These are phyloP conservation scores for Nerophis lumbriciformis DNA, from an alignment of 2,113 vertebrate genomes.

Conservation along the genomic window DNA sequence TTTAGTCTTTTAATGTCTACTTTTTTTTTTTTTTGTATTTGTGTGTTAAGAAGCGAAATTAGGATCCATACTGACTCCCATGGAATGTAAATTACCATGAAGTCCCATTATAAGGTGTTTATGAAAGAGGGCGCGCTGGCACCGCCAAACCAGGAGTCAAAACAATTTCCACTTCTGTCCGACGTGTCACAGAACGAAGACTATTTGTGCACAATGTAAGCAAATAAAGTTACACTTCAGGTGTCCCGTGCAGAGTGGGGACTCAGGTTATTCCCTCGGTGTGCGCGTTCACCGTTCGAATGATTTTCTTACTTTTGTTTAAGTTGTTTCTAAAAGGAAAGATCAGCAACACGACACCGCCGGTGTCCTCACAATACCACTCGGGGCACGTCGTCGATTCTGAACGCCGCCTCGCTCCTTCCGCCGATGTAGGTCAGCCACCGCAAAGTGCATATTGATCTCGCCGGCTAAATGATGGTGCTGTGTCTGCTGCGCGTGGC, in stretches of 20 bases:
- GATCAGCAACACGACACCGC: constrained; percentile 20
- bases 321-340: constrained; percentile 17
- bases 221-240: background rate
- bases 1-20: no score
- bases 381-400: background rate
- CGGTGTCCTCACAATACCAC: background rate
- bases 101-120: no score
- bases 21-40: no score
- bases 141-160: no score
- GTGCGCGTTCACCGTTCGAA: background rate
- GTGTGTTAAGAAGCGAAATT: no score
- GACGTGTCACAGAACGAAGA: no score
- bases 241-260: constrained; percentile 4
- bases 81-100: no score
- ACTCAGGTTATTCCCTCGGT: background rate
- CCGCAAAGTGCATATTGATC: constrained; percentile 67
- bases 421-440: constrained; percentile 59
- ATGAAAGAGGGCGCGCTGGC: no score
- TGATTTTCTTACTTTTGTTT: background rate
- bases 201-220: background rate
- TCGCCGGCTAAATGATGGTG: constrained; percentile 60
- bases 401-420: constrained; percentile 12
- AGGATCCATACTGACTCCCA: no score
- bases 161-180: no score
- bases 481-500: constrained; percentile 50